phyloP scores from a whole-genome alignment of 2,113 vertebrate species.

The Delphinus delphis region DNA sequence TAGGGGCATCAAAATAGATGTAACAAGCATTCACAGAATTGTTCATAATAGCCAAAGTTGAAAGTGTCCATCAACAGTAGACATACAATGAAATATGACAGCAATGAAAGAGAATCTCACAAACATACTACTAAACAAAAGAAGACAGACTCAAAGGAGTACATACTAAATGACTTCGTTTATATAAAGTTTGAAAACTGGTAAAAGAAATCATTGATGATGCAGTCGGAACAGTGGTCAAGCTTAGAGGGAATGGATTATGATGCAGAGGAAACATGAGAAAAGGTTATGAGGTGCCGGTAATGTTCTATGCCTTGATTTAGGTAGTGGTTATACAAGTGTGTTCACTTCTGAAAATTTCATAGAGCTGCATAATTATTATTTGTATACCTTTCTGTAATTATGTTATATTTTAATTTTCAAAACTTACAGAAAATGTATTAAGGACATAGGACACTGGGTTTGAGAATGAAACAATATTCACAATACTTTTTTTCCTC shows the following conservation, averaged over 20 bases:
- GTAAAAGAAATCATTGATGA: not conserved
- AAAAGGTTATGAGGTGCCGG: not conserved
- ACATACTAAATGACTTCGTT: conserved; percentile 7
- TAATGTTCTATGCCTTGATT: not conserved
- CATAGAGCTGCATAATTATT: not conserved
- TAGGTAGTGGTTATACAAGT: not conserved
- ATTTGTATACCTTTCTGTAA: not conserved
- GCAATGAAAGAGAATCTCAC: not conserved
- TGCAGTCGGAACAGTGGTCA: not conserved
- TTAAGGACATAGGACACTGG: not conserved
- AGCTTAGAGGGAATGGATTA: not conserved
- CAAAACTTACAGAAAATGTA: not conserved
- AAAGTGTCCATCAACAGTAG: not conserved
- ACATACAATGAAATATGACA: not conserved
- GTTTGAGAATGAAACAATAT: not conserved
- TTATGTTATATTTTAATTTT: not conserved
- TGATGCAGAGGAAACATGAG: not conserved
- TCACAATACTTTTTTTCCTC: not conserved
- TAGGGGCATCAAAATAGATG: not conserved
- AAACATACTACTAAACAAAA: not conserved
- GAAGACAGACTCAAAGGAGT: not conserved
- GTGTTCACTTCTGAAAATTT: not conserved
- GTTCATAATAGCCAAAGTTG: not conserved
- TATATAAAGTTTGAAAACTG: not conserved
- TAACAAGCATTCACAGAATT: not conserved